Conservation (phyloP, 2,888 invertebrate genomes). For the Tachystola acroxantha region DNA sequence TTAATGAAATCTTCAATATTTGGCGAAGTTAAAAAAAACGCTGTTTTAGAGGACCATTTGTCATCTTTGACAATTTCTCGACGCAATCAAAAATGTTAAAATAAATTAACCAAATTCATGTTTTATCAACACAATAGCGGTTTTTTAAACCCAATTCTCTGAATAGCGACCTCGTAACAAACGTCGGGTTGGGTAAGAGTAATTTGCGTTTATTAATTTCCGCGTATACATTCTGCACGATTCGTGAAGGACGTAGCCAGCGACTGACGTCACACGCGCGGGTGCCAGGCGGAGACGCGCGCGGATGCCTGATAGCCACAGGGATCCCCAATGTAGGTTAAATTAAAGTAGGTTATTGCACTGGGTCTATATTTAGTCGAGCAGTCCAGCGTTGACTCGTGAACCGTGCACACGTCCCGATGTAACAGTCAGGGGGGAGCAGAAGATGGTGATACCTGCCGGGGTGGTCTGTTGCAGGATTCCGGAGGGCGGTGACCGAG, state of each 20-base stretch:
- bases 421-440: conserved; percentile 20
- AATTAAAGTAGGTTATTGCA: conserved; percentile 76
- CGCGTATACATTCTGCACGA: conserved; percentile 43
- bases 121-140: conserved; percentile 34
- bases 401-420: conserved; percentile 40
- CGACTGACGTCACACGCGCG: conserved; percentile 61
- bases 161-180: conserved; percentile 43
- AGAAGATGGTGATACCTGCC: conserved; percentile 32
- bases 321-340: conserved; percentile 70
- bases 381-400: conserved; percentile 46
- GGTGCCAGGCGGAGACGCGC: conserved; percentile 70
- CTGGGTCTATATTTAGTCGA: conserved; percentile 52
- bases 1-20: no score
- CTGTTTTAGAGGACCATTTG: no score
- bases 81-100: conserved; percentile 22
- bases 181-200: conserved; percentile 45
- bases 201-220: conserved; percentile 66
- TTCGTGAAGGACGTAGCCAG: conserved; percentile 45
- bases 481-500: conserved; percentile 26
- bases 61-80: no score
- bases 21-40: no score
- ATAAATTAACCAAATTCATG: conserved; percentile 29
- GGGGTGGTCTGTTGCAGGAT: conserved; percentile 43
- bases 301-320: conserved; percentile 62
- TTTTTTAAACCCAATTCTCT: conserved; percentile 50